These are phyloP conservation scores for Oedothorax gibbosus DNA, from an alignment of 1,140 invertebrate species.

Conservation along the genomic window DNA sequence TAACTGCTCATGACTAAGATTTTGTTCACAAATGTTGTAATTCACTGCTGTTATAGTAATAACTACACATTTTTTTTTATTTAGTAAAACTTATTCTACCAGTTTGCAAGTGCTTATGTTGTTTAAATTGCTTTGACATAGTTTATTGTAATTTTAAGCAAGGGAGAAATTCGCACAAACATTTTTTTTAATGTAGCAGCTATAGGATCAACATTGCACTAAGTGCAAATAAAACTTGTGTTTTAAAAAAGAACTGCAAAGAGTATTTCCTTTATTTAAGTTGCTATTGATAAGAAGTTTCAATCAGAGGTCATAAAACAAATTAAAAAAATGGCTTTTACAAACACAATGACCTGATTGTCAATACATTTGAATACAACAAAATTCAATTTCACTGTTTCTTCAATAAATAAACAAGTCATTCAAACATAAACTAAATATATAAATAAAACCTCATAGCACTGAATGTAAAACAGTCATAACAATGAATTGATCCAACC, in stretches of 20 bases:
- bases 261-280: constrained; percentile 35
- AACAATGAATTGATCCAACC: background rate
- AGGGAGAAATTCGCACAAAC: background rate
- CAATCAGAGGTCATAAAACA: constrained; percentile 28
- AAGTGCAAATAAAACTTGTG: constrained; percentile 1
- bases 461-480: constrained; percentile 5
- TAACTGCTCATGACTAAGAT: no score
- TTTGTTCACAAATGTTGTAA: no score
- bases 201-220: background rate
- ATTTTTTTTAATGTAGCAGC: background rate
- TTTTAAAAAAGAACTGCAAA: constrained; percentile 32
- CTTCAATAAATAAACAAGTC: constrained; percentile 22
- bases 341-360: constrained; percentile 21
- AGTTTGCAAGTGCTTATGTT: background rate
- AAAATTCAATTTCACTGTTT: background rate
- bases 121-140: background rate
- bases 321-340: constrained; percentile 6
- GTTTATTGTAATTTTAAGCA: background rate
- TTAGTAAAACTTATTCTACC: background rate
- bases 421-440: background rate
- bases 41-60: no score
- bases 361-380: constrained; percentile 8
- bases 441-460: constrained; percentile 17
- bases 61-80: background rate
- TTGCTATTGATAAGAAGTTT: constrained; percentile 13